Base-by-base conservation (phyloP, 2,888 invertebrate species). In the Ephialtes manifestator region DNA sequence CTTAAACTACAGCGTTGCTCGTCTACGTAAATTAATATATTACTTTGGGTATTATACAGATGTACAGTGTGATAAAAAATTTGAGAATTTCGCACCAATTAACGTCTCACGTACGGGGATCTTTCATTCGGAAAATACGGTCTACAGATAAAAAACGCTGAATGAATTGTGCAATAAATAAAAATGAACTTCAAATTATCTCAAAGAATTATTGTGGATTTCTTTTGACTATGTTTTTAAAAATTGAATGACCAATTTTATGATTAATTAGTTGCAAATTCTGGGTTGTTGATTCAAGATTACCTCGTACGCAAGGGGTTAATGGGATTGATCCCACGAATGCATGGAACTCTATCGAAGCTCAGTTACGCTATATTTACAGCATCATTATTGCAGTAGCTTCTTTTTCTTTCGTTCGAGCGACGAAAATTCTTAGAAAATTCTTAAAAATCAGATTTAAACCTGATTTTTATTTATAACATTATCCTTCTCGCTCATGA, bases 401-500 rank as follows among this genome's bases (percentile, higher is more conserved):
- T 70, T 68, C 67, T 58, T 53, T 46, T 43, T 46, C 24, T 28
- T 13, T 39, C 18, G 7, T 48, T 51, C 15, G n/a, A 43, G 20
- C 63, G 24, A 43, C 13, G 48, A 11, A 35, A n/a, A 31, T 70
- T 2, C 10, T 77, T 72, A 83, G 60, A n/a, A n/a, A n/a, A n/a
- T n/a, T n/a, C n/a, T n/a, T n/a, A n/a, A n/a, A n/a, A n/a, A n/a
- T n/a, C n/a, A n/a, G n/a, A n/a, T n/a, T n/a, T n/a, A n/a, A n/a
- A 86, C 81, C 75, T 87, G 84, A 87, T 90, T 90, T 85, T 89
- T 90, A 55, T 91, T 90, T 15, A 89, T 78, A 20, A 88, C 74
- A 65, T 91, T 91, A 81, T 95, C 94, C 86, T 94, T 95, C 58
- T 83, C 82, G 31, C 24, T 60, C 88, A 95, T 91, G 89, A 96